Evolutionary conservation across 2,888 invertebrate species (phyloP), one percentile per base, ranked within the genome.

Genomic region (Melinaea marsaeus): DNA sequence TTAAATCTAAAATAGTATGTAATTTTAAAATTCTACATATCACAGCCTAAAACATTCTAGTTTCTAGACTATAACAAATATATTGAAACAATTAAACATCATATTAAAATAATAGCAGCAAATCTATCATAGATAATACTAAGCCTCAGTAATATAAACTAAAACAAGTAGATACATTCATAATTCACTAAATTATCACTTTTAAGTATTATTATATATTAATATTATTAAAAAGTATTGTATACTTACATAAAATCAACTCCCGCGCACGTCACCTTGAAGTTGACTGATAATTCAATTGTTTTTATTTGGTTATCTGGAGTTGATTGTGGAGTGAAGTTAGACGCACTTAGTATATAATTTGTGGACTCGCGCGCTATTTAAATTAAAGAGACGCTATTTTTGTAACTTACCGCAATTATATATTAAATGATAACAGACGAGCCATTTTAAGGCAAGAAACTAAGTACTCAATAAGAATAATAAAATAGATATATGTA

Each of bases 281-380:
- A 42, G 58, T 58, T 37, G 58, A 64, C 64, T 64, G 34, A 55
- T 37, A 45, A 51, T 51, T 51, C 51, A 51, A 51, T 51, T 51
- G 51, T 51, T 51, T 51, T 32, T 51, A 7, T 13, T 22, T 22
- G 11, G 13, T 22, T 22, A 48, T 22, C n/a, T 51, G 9, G 7
- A 32, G 7, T 32, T 32, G 2, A 6, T 9, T 32, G 32, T 11
- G 11, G 55, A 56, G 62, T 48, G 9, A 59, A 59, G 62, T 63
- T 63, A 63, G 62, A 34, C 13, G 48, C 56, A 55, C 42, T 42
- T 2, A 4, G 37, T 37, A 32, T 32, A 45, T 42, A 35, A 13
- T 56, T 47, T 37, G 33, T 56, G 56, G 32, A 47, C 13, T 2
- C 11, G 13, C 32, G 61, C 35, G 47, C 11, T 32, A 51, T 13